Evolutionary conservation across 2,888 invertebrate genomes (phyloP), one percentile per base, ranked within the genome.

Genomic region (Parnassius glacialis): DNA sequence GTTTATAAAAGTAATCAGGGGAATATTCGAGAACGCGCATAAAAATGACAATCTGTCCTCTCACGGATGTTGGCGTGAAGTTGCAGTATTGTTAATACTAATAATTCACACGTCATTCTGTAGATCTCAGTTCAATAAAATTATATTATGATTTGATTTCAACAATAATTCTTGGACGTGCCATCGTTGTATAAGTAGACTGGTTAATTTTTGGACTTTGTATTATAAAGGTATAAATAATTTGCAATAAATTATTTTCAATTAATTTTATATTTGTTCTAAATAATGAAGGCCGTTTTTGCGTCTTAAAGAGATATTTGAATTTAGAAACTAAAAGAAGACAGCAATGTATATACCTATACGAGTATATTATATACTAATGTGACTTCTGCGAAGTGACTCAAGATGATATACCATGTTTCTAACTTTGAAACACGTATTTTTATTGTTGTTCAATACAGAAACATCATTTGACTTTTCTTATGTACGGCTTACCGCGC

Each of bases 51-150:
- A 13, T 48, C 13, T 54, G 45, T 25, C 58, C 51, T 55, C 58
- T 54, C 34, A 52, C 20, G 56, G 34, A 54, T 51, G 58, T 53
- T 55, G 50, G 54, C 62, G 13, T 62, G 58, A 55, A 55, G 51
- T 55, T 54, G 50, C 55, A 55, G n/a, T 62, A 45, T 62, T 55
- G 59, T 62, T 62, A 55, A 62, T 55, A 62, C 62, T 62, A 62
- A 62, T 62, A 62, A 62, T 55, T 62, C 62, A 62, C 58, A 59
- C 55, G 62, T 62, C 62, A 62, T 59, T 53, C 62, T 51, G 42
- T 50, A 41, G 55, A 62, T 62, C 50, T 62, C 50, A 50, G 41
- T 54, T 58, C 45, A 58, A 55, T 43, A 51, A 59, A 62, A 62
- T 62, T 59, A 59, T 62, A 59, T 62, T 62, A 51, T 62, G 62